These are phyloP conservation scores for Thomomys bottae DNA, from an alignment of 2,113 vertebrate genomes.

Conservation along the genomic window DNA sequence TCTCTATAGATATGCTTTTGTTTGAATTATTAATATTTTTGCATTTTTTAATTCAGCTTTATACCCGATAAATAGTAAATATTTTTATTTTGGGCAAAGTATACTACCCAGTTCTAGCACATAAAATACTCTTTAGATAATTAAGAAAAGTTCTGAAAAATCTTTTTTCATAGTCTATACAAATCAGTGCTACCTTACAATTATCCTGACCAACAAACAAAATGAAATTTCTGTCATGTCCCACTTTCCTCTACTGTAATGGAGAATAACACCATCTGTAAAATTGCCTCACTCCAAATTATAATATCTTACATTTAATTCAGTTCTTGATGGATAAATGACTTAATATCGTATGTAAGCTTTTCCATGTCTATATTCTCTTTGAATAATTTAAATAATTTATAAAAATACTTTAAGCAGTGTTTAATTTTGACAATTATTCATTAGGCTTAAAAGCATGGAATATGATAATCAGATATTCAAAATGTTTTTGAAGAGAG, in stretches of 20 bases:
- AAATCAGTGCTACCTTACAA: conserved; percentile 16
- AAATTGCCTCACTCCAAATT: neutral
- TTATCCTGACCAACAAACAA: neutral
- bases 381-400: conserved; percentile 10
- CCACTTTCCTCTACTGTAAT: neutral
- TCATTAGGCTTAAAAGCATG: conserved; percentile 4
- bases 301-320: neutral
- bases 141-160: conserved; percentile 44
- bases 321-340: neutral
- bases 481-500: neutral
- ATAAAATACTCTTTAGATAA: neutral
- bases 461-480: neutral
- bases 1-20: neutral
- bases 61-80: neutral
- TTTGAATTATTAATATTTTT: conserved; percentile 44
- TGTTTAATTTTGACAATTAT: conserved; percentile 13
- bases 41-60: neutral
- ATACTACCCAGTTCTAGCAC: neutral
- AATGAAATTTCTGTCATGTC: neutral
- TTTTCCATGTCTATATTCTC: neutral
- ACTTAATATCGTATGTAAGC: neutral
- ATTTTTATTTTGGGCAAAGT: conserved; percentile 2
- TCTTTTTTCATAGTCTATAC: neutral
- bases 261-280: neutral
- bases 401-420: conserved; percentile 24